Conservation (phyloP, 2,113 vertebrate species). For the Uria lomvia region DNA sequence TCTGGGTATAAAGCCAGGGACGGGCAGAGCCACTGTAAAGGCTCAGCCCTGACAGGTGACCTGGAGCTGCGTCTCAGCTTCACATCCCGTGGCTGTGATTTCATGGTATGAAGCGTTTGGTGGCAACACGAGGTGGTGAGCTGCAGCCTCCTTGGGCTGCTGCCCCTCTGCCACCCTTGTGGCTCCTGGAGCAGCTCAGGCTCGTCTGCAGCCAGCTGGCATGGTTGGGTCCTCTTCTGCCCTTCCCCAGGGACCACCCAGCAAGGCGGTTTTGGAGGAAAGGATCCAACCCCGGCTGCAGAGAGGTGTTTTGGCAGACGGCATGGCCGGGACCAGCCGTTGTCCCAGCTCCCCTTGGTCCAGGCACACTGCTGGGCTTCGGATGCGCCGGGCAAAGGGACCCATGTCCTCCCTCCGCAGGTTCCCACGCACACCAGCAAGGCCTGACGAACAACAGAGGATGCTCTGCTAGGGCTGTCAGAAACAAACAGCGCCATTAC, state of each 20-base stretch:
- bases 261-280: not conserved
- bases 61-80: not conserved
- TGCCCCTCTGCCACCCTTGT: not conserved
- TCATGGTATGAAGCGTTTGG: not conserved
- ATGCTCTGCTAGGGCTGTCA: conserved; percentile 11
- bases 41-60: not conserved
- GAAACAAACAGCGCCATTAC: conserved; percentile 18
- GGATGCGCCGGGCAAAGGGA: not conserved
- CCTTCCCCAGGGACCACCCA: not conserved
- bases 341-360: not conserved
- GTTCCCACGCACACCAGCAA: not conserved
- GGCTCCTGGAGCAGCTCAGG: rapidly evolving
- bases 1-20: not conserved
- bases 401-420: not conserved
- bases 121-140: not conserved
- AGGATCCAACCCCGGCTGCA: not conserved
- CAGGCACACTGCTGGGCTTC: not conserved
- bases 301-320: not conserved
- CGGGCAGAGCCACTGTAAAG: not conserved
- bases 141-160: not conserved
- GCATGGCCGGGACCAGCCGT: rapidly evolving
- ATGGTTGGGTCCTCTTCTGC: not conserved
- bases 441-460: conserved; percentile 31
- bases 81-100: not conserved
- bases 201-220: rapidly evolving